Evolutionary conservation across 2,113 vertebrate species (phyloP).

Genomic region (Butorides virescens): DNA sequence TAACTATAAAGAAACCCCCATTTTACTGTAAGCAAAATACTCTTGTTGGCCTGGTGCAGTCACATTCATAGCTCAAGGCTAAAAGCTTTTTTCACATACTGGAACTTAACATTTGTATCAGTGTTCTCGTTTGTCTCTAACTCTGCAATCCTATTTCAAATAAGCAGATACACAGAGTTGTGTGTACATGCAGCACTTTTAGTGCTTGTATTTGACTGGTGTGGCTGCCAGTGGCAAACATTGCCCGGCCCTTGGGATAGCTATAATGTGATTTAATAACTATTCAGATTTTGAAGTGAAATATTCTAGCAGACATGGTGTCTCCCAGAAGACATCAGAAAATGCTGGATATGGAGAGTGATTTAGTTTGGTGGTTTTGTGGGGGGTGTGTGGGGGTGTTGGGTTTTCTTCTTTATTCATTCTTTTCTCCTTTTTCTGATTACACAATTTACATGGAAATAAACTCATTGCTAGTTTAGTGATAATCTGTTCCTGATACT

Average conservation of each 20-base stretch:
- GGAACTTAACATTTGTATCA: not conserved
- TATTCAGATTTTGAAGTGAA: not conserved
- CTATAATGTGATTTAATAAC: not conserved
- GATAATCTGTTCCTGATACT: not conserved
- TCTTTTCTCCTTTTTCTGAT: not conserved
- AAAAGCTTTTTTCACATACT: not conserved
- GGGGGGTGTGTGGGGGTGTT: accelerated
- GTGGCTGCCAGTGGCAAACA: not conserved
- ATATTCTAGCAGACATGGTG: not conserved
- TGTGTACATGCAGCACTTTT: not conserved
- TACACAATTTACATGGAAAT: not conserved
- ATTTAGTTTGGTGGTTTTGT: accelerated
- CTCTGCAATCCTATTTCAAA: not conserved
- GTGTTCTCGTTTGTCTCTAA: not conserved
- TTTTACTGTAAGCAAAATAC: not conserved
- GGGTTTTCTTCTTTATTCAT: not conserved
- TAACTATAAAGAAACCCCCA: not conserved
- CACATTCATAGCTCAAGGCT: not conserved
- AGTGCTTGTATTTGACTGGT: not conserved
- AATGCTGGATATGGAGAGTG: not conserved
- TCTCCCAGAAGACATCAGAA: not conserved
- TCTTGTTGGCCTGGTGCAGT: not conserved
- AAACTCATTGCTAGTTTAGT: not conserved
- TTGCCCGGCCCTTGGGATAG: not conserved
- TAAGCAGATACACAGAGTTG: not conserved